Base-by-base conservation (phyloP, 1,140 invertebrate genomes). In the Cepaea nemoralis region DNA sequence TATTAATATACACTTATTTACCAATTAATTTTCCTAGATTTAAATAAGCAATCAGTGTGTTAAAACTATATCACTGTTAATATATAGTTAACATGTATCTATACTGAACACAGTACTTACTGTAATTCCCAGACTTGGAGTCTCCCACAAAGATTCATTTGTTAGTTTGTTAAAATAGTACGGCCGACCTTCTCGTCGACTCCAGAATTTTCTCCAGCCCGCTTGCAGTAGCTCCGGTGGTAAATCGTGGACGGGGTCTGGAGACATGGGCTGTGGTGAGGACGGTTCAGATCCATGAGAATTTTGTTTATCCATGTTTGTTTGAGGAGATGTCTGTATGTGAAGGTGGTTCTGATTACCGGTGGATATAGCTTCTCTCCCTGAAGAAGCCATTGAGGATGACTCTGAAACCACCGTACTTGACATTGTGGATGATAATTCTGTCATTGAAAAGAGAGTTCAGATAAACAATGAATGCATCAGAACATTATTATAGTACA, bases 171-270 rank as follows among this genome's bases (percentile, higher is more conserved):
- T 99, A 95, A 97, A 99, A 92, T 96, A 99, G 91, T 99, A 99
- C 10, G 96, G 96, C 33, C 97, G 92, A 89, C 96, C 97, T 92
- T 99, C 97, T 81, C 97, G 92, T 91, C 97, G 97, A 76, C 97
- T 98, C 97, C 97, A 99, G 90, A 97, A 98, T 87, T 97, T 97
- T 84, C 97, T 94, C 98, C 98, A 99, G 0, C 98, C 98, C 89
- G 97, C 95, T 88, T 96, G 95, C 8, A 97, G 92, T 35, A 99
- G 92, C 91, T 99, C 97, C n/a, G 94, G 93, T 66, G 96, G 96
- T 42, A 98, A 92, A 88, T 98, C 97, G 80, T 92, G 91, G 24
- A 90, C 89, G 35, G 91, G 89, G 77, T 92, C 92, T n/a, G 87
- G 87, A 33, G 87, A 87, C 71, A 86, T 79, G 12, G 63, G 73